Base-by-base conservation (phyloP, 2,888 invertebrate species). In the Tetheella fluctuosa region DNA sequence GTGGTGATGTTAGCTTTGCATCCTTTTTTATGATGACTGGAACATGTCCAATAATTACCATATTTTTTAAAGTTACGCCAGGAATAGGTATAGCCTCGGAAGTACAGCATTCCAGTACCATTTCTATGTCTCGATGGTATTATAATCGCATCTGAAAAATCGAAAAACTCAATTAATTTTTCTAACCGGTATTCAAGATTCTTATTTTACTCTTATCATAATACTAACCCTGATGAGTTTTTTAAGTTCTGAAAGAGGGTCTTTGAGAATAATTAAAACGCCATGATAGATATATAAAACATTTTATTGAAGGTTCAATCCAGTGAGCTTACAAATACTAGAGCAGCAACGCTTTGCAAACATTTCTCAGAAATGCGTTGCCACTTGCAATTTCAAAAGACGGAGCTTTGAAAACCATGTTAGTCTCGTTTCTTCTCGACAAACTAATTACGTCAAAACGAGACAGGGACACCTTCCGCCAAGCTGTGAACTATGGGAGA, bases 41-140 rank as follows among this genome's bases (percentile, higher is more conserved):
- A 89, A 63, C 89, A 90, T 0, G 88, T 90, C 89, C 89, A 90
- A 58, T 87, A 86, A 30, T 75, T 81, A 0, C 89, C 88, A 34
- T 70, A 58, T 59, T 80, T 81, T 63, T 80, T 83, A 13, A 57
- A 66, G 64, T 88, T 88, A 15, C 88, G 71, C 81, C 84, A 83
- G 0, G 89, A 86, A 60, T 83, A 89, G 1, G 85, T 89, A 63
- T 88, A 89, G 0, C 84, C 83, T 6, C 76, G 74, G 54, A 81
- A 88, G 0, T 80, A 68, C 34, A 89, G 65, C 75, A 87, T 79
- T 0, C 88, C 85, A 17, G 76, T 75, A 7, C 80, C 78, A 53
- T 74, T 71, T 65, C 72, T 79, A 30, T 77, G 69, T 66, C 69
- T 81, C n/a, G 88, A 83, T 10, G 85, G 87, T 66, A 89, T 80